Percentiles rank a stretch among this genome's conserved stretches.
Evolutionary conservation across 2,113 vertebrate species (phyloP).

Genomic region (Anoura caudifer): DNA sequence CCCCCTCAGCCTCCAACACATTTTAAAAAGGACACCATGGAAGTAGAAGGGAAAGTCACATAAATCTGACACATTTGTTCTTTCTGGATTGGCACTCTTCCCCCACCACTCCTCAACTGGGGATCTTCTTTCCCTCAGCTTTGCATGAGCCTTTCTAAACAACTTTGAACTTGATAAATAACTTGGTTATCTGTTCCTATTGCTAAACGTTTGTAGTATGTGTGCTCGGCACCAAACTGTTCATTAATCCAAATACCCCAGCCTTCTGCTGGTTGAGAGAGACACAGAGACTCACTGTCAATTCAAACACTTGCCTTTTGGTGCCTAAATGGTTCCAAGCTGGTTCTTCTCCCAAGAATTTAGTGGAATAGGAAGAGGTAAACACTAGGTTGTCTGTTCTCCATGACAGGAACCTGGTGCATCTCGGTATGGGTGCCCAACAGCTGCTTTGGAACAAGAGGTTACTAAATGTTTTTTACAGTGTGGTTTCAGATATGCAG

Average conservation of each 20-base stretch:
- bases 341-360: slow-evolving; percentile 26
- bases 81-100: not conserved
- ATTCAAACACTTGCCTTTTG: slow-evolving; percentile 27
- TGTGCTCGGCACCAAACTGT: slow-evolving; percentile 42
- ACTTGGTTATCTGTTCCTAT: slow-evolving; percentile 50
- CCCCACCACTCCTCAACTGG: not conserved
- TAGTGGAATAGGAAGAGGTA: not conserved
- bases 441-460: not conserved
- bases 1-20: not conserved
- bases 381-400: not conserved
- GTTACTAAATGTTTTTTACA: not conserved
- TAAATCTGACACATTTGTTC: not conserved
- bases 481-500: not conserved
- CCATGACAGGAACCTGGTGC: not conserved
- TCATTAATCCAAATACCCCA: slow-evolving; percentile 47
- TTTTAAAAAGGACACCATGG: not conserved
- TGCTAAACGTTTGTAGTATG: slow-evolving; percentile 55
- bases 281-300: not conserved
- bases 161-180: slow-evolving; percentile 57
- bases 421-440: not conserved
- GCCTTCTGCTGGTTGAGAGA: slow-evolving; percentile 3
- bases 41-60: not conserved
- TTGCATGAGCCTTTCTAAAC: slow-evolving; percentile 48
- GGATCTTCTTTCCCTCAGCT: not conserved
- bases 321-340: slow-evolving; percentile 31